phyloP scores from a whole-genome alignment of 2,888 invertebrate species.

The Ectobius pallidus region DNA sequence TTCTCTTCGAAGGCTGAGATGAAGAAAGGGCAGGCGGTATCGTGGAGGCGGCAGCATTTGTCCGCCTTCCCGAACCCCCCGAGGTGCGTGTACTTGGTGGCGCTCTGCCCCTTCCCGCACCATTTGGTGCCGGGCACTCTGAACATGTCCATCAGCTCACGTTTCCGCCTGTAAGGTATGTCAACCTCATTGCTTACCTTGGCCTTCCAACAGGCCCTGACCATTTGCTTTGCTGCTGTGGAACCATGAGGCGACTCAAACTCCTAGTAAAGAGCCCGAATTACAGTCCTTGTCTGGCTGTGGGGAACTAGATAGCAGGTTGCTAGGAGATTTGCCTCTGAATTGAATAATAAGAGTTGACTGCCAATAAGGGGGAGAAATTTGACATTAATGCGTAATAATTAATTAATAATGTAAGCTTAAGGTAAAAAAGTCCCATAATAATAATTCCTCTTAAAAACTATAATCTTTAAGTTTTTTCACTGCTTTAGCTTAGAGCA shows the following conservation, averaged over 20 bases:
- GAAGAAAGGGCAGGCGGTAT: constrained; percentile 81
- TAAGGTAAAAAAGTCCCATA: too few relatives aligned
- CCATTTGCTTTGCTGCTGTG: background rate
- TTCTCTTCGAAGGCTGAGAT: constrained; percentile 84
- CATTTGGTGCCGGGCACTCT: constrained; percentile 91
- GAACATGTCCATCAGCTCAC: constrained; percentile 68
- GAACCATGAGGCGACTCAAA: background rate
- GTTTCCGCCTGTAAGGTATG: constrained; percentile 55
- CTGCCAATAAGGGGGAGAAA: too few relatives aligned
- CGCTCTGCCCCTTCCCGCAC: constrained; percentile 90
- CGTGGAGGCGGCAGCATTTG: constrained; percentile 81
- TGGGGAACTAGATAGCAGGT: too few relatives aligned
- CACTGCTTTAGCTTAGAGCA: too few relatives aligned
- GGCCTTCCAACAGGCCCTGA: background rate
- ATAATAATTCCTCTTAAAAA: too few relatives aligned
- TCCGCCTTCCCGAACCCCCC: constrained; percentile 86
- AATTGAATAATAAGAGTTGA: too few relatives aligned
- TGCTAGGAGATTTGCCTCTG: too few relatives aligned
- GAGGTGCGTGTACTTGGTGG: constrained; percentile 79
- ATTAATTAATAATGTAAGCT: too few relatives aligned
- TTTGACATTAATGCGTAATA: too few relatives aligned
- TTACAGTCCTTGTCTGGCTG: too few relatives aligned
- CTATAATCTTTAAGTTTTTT: too few relatives aligned
- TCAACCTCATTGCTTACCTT: constrained; percentile 50
- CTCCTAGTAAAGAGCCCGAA: too few relatives aligned